Percentiles rank a stretch among this genome's conserved stretches.
Evolutionary conservation across 2,113 vertebrate species (phyloP).

Genomic region (Gymnobelideus leadbeateri): DNA sequence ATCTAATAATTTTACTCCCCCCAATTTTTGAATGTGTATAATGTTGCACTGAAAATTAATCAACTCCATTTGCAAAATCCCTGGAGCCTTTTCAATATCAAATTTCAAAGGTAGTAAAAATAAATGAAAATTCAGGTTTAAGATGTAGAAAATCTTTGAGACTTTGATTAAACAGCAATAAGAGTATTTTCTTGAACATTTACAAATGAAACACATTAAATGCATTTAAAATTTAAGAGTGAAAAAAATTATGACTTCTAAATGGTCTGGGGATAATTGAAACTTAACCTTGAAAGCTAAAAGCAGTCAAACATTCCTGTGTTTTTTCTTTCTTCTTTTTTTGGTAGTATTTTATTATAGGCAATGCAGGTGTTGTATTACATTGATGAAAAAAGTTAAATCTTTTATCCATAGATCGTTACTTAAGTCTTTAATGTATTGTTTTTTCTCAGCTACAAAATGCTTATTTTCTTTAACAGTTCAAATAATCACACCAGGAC

Average conservation of each 20-base stretch:
- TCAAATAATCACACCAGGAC: neutral
- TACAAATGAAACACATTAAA: neutral
- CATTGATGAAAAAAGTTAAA: neutral
- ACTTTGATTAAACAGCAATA: neutral
- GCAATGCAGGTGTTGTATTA: neutral
- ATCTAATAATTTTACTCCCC: neutral
- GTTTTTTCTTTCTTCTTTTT: neutral
- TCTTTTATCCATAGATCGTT: neutral
- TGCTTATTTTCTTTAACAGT: neutral
- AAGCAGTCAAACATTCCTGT: neutral
- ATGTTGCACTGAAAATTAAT: neutral
- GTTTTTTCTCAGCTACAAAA: neutral
- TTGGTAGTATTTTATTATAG: neutral
- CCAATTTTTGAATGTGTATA: neutral
- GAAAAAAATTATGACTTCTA: neutral
- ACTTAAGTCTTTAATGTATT: neutral
- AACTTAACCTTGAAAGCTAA: slow-evolving; percentile 3
- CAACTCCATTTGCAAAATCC: neutral
- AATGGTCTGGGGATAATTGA: slow-evolving; percentile 1
- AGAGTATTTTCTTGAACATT: neutral
- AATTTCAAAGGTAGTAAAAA: neutral
- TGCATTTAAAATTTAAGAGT: neutral
- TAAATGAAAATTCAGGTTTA: neutral
- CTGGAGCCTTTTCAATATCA: neutral
- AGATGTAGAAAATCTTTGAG: neutral